Conservation (phyloP, 2,113 vertebrate species). For the Poeciliopsis turrubarensis region DNA sequence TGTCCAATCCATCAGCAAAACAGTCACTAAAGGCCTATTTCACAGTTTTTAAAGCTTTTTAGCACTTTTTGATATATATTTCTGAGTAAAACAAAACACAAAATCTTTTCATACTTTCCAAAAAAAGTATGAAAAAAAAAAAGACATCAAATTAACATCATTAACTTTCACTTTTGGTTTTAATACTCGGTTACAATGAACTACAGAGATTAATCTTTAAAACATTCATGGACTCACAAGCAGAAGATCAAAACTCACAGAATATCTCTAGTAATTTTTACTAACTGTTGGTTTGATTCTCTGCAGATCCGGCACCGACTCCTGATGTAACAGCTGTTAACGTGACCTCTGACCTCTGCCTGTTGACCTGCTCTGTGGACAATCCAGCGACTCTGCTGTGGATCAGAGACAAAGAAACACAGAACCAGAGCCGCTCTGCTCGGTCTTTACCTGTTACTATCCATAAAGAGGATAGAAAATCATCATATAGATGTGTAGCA, state of each 20-base stretch:
- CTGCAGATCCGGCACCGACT: not conserved
- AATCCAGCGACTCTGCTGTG: not conserved
- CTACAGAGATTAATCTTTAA: too few relatives aligned
- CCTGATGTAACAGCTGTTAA: not conserved
- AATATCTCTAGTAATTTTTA: not conserved
- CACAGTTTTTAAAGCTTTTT: too few relatives aligned
- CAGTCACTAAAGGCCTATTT: too few relatives aligned
- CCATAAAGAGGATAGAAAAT: not conserved
- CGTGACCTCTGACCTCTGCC: not conserved
- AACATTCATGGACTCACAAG: too few relatives aligned
- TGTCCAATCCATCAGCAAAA: too few relatives aligned
- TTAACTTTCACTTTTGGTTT: too few relatives aligned
- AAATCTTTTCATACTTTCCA: too few relatives aligned
- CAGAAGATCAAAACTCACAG: not conserved
- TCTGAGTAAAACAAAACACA: too few relatives aligned
- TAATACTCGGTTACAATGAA: too few relatives aligned
- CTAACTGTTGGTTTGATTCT: not conserved
- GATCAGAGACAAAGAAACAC: not conserved
- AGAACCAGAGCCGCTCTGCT: not conserved
- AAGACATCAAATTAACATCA: too few relatives aligned
- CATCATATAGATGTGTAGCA: not conserved
- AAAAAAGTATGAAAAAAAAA: too few relatives aligned
- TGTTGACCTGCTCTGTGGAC: not conserved
- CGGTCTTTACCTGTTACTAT: not conserved
- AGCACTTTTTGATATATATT: too few relatives aligned